Evolutionary conservation across 2,113 vertebrate genomes (phyloP).

Genomic region (Nannospalax galili): DNA sequence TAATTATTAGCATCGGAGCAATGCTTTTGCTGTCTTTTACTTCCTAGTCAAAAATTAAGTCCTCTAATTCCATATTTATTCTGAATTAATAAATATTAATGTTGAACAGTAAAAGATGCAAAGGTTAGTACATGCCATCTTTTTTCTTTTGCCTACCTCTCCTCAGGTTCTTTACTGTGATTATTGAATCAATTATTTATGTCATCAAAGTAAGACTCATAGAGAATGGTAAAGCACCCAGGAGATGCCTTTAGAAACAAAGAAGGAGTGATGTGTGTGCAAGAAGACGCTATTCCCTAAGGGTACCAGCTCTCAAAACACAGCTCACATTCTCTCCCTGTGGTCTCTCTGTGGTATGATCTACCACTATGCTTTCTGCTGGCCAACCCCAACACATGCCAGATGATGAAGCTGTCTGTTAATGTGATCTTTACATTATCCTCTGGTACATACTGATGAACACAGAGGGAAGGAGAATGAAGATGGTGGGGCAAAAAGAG

Average conservation of each 20-base stretch:
- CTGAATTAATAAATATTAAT: background rate
- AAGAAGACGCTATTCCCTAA: background rate
- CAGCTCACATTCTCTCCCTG: background rate
- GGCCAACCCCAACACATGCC: background rate
- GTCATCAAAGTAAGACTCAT: background rate
- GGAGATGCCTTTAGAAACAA: background rate
- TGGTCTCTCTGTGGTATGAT: background rate
- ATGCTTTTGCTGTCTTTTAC: background rate
- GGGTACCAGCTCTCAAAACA: background rate
- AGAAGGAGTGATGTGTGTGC: background rate
- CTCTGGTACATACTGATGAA: background rate
- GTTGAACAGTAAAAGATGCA: no score
- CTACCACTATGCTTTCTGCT: background rate
- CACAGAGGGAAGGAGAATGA: background rate
- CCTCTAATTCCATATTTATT: background rate
- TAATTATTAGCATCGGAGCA: background rate
- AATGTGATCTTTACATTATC: background rate
- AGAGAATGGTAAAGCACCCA: background rate
- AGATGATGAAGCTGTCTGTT: background rate
- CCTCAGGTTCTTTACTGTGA: background rate
- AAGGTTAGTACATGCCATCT: background rate
- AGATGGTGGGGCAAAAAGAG: background rate
- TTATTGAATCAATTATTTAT: background rate
- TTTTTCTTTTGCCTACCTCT: background rate
- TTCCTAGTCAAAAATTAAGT: background rate